Conservation (phyloP, 2,113 vertebrate species). For the Chlorocebus sabaeus region DNA sequence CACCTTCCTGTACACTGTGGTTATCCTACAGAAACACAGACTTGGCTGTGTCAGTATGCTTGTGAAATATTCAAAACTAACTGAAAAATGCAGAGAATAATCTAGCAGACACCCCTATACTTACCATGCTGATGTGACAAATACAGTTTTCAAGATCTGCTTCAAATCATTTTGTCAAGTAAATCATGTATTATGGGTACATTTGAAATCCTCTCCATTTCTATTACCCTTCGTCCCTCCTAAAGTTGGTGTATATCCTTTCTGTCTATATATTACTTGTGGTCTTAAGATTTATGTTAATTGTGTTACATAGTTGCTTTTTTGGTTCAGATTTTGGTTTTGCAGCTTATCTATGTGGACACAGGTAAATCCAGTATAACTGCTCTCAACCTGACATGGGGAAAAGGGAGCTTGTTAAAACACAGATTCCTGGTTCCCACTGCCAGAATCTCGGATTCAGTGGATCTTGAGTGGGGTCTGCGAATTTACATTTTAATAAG, state of each 20-base stretch:
- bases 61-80: not conserved
- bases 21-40: not conserved
- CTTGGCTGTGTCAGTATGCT: not conserved
- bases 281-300: not conserved
- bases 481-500: not conserved
- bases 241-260: not conserved
- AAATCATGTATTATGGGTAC: not conserved
- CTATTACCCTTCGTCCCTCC: not conserved
- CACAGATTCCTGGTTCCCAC: not conserved
- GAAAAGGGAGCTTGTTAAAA: not conserved
- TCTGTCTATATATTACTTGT: not conserved
- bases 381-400: not conserved
- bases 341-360: not conserved
- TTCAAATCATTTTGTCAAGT: not conserved
- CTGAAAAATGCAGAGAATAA: not conserved
- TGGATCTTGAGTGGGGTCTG: too few species aligned
- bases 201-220: not conserved
- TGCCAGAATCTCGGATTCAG: not conserved
- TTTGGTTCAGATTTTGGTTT: not conserved
- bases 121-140: not conserved
- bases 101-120: not conserved
- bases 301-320: not conserved
- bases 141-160: not conserved
- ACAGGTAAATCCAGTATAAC: not conserved
- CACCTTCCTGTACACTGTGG: rapidly evolving